Evolutionary conservation across 2,113 vertebrate species (phyloP).

Genomic region (Oreochromis niloticus): DNA sequence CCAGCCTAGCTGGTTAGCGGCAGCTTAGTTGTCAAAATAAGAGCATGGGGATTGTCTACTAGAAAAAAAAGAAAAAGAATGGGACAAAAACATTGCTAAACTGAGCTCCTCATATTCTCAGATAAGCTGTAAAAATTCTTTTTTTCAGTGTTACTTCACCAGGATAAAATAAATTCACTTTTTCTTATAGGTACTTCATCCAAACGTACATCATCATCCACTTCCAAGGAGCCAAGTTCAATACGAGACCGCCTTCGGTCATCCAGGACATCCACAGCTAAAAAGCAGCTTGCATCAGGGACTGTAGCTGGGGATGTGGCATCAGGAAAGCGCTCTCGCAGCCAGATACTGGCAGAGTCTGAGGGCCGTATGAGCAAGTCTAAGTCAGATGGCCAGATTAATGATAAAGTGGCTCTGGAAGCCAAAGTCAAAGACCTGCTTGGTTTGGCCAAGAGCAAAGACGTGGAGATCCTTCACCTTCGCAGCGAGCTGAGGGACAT

Average conservation of each 20-base stretch:
- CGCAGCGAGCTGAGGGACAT: constrained; percentile 84
- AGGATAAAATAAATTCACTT: neutral
- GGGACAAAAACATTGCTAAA: neutral
- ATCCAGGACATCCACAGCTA: constrained; percentile 80
- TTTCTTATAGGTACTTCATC: constrained; percentile 62
- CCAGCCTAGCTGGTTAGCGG: neutral
- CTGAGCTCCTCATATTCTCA: neutral
- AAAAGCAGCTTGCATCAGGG: constrained; percentile 75
- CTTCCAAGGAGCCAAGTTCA: constrained; percentile 82
- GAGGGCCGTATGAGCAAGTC: constrained; percentile 92
- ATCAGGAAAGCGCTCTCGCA: constrained; percentile 80
- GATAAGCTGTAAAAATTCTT: rapidly evolving
- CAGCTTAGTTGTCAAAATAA: neutral
- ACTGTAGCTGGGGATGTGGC: constrained; percentile 48
- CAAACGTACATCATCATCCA: constrained; percentile 77
- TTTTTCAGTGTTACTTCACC: neutral
- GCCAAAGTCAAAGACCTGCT: constrained; percentile 88
- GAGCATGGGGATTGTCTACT: neutral
- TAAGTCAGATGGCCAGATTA: constrained; percentile 91
- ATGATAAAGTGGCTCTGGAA: constrained; percentile 86
- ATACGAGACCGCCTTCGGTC: constrained; percentile 83
- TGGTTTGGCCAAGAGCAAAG: constrained; percentile 86
- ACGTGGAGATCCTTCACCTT: constrained; percentile 87
- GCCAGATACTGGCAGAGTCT: constrained; percentile 69
- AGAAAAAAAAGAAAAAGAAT: neutral